These are phyloP conservation scores for Aphelocoma californica DNA, from an alignment of 2,797 vertebrate genomes.

Conservation along the genomic window DNA sequence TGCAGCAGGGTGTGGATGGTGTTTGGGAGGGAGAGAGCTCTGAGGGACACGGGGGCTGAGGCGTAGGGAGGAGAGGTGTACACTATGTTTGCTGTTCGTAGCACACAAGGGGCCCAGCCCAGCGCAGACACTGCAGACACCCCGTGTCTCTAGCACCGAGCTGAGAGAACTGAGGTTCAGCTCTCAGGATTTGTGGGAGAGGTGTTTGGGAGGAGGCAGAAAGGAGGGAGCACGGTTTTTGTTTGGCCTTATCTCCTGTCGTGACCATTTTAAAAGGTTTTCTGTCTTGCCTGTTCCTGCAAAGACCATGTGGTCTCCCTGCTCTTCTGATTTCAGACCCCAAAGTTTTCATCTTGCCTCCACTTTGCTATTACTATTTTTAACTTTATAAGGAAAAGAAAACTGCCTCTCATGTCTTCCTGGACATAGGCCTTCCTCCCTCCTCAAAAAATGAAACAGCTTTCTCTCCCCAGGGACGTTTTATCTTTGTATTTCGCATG, in stretches of 20 bases:
- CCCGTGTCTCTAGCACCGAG: conserved; percentile 7
- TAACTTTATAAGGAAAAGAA: conserved; percentile 34
- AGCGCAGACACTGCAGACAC: neutral
- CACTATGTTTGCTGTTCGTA: conserved; percentile 26
- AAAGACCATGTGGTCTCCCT: neutral
- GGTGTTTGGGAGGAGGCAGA: conserved; percentile 38
- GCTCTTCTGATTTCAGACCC: conserved; percentile 4
- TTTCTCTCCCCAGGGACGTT: neutral
- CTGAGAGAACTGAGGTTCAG: conserved; percentile 11
- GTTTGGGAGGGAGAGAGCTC: conserved; percentile 35
- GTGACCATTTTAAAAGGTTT: neutral
- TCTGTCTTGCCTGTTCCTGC: neutral
- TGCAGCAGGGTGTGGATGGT: neutral
- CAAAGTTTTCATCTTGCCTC: conserved; percentile 19
- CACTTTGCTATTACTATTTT: conserved; percentile 3
- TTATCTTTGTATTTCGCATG: conserved; percentile 11
- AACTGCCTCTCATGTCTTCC: conserved; percentile 27
- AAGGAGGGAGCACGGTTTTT: conserved; percentile 25
- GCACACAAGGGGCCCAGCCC: neutral
- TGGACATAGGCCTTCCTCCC: conserved; percentile 47
- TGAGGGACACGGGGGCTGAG: neutral
- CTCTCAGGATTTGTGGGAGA: conserved; percentile 40
- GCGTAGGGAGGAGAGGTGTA: neutral
- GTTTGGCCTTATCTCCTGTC: conserved; percentile 14
- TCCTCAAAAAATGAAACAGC: conserved; percentile 27